Evolutionary conservation across 2,797 vertebrate genomes (phyloP), one percentile per base, ranked within the genome.

Genomic region (Coreius guichenoti): DNA sequence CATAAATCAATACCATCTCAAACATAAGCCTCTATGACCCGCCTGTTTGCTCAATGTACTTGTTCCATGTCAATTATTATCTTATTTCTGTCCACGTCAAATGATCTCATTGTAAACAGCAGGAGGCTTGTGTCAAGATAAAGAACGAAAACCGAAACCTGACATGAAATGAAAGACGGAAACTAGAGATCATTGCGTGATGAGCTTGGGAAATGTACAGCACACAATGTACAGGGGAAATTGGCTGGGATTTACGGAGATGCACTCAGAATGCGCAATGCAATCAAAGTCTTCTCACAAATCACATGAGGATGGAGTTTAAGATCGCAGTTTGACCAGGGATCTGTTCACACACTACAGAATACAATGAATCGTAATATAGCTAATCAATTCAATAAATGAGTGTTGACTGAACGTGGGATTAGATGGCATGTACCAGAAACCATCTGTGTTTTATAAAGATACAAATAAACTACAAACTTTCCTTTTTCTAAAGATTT

Each of bases 231-330:
- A 19, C 31, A 26, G 33, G 8, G 9, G 68, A 73, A 58, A 61
- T 7, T 73, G 51, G 14, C 36, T 72, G 69, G 19, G 56, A 73
- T 74, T 43, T 5, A 70, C 33, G 0, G 26, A 82, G n/a, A 61
- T 19, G 36, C 23, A 43, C 54, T 78, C 29, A 54, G 23, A 81
- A 39, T n/a, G 14, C 54, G 33, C 65, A 81, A 70, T 69, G 16
- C 36, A 81, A 56, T 81, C 80, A 21, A 54, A 81, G 36, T 61
- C 68, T 14, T 14, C 43, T 31, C 36, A 73, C 8, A 47, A 23
- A 43, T 61, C 51, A 47, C 49, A 58, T 8, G 31, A 26, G 16
- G 7, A 26, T 4, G 14, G 33, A 70, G 31, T 43, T 72, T 56
- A 26, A 69, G 29, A 80, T 11, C 68, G 63, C 45, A 11, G 11